Evolutionary conservation across 1,140 invertebrate species (phyloP), one percentile per base, ranked within the genome.

Genomic region (Drosophila malerkotliana): DNA sequence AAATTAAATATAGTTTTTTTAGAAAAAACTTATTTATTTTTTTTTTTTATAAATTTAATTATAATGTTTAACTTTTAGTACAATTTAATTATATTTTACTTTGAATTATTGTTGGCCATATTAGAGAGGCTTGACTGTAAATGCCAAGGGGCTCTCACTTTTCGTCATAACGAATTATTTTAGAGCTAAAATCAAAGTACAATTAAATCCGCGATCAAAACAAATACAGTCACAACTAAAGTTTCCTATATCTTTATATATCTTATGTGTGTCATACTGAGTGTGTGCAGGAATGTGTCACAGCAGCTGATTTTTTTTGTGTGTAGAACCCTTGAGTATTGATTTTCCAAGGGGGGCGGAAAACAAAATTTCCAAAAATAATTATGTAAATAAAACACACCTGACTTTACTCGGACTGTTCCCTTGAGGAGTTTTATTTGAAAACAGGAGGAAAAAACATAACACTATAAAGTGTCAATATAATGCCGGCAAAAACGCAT

Each of bases 211-310:
- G 39, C 30, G 60, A 74, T 62, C 52, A 41, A 51, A 48, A 15
- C 34, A 12, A 24, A 68, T 59, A 44, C 30, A 45, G 8, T n/a
- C 7, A n/a, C 12, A n/a, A 12, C 10, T 37, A 37, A 37, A 12
- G 10, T 37, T 8, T 32, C 3, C 12, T 37, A 37, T 37, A 37
- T 21, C 21, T 21, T 21, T 21, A 21, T 21, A 3, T 21, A 21
- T 21, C 21, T 21, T 21, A 21, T 12, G 9, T 32, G 18, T 67
- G 30, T 52, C 47, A 64, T 21, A 56, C 26, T 54, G 45, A 63
- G 61, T 75, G 14, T 66, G 82, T 66, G 45, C 49, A 39, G 75
- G 83, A 83, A 79, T 88, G 83, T 89, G 83, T 83, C 76, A 81
- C 60, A 51, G 77, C 81, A 72, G 74, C 81, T 85, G 81, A 62